Conservation (phyloP, 2,888 invertebrate genomes). For the Frankliniella intonsa region DNA sequence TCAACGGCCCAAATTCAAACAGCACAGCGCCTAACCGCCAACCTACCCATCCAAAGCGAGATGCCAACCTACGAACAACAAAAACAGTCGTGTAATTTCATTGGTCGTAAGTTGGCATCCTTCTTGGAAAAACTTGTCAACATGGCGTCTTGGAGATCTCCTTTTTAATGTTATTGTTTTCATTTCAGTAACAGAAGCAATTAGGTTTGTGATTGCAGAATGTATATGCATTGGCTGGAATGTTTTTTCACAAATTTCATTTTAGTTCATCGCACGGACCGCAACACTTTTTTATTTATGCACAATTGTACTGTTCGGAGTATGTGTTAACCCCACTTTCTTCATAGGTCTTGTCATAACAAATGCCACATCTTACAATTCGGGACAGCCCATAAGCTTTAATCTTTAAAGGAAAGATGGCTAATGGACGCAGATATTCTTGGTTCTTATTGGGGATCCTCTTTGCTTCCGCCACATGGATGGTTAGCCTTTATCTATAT, state of each 20-base stretch:
- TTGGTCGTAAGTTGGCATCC: too few species aligned
- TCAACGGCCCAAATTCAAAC: too few species aligned
- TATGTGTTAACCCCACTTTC: not conserved
- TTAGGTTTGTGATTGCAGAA: too few species aligned
- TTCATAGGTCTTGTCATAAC: not conserved
- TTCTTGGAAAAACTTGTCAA: too few species aligned
- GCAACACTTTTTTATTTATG: not conserved
- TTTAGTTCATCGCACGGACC: not conserved
- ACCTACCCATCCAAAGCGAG: too few species aligned
- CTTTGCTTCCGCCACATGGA: conserved; percentile 71
- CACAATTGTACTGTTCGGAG: too few species aligned
- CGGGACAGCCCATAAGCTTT: not conserved
- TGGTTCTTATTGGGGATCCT: conserved; percentile 70
- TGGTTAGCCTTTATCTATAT: conserved; percentile 66
- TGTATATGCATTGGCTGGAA: not conserved
- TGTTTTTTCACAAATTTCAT: not conserved
- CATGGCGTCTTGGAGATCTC: too few species aligned
- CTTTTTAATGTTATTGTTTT: too few species aligned
- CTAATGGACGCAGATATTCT: conserved; percentile 44
- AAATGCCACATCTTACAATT: not conserved
- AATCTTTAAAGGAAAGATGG: not conserved
- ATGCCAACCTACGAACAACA: too few species aligned
- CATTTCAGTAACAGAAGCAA: too few species aligned
- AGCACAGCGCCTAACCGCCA: too few species aligned
- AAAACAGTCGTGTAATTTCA: too few species aligned